These are phyloP conservation scores for Ctena decussata DNA, from an alignment of 2,888 invertebrate species.

Conservation along the genomic window DNA sequence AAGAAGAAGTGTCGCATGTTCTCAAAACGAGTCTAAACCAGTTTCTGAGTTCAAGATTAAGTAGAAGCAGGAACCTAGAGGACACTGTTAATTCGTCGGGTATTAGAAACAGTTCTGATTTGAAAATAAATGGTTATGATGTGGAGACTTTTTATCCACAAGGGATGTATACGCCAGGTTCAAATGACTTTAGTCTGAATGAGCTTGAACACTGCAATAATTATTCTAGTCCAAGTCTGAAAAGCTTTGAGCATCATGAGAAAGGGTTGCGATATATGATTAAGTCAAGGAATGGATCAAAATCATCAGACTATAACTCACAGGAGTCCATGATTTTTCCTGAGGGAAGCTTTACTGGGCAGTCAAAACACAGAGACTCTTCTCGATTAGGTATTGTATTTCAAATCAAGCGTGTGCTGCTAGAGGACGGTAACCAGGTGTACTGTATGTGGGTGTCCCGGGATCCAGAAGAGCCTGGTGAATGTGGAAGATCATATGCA, in stretches of 20 bases:
- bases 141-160: background rate
- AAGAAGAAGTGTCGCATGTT: constrained; percentile 46
- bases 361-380: constrained; percentile 86
- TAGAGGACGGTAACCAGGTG: constrained; percentile 88
- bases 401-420: constrained; percentile 84
- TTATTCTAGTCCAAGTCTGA: constrained; percentile 42
- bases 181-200: background rate
- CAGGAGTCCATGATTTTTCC: constrained; percentile 70
- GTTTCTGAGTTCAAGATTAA: constrained; percentile 60
- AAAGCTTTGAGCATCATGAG: constrained; percentile 64
- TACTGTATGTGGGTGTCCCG: constrained; percentile 90
- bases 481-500: constrained; percentile 82
- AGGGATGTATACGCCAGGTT: background rate
- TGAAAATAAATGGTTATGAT: background rate
- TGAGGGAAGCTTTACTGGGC: constrained; percentile 86
- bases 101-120: background rate
- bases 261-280: constrained; percentile 55
- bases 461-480: constrained; percentile 86
- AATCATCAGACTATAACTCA: constrained; percentile 63
- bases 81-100: constrained; percentile 27
- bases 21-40: constrained; percentile 59
- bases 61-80: constrained; percentile 51
- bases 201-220: background rate
- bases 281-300: constrained; percentile 57
- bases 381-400: constrained; percentile 84